Evolutionary conservation across 2,797 vertebrate species (phyloP).

Genomic region (Cyclopterus lumpus): DNA sequence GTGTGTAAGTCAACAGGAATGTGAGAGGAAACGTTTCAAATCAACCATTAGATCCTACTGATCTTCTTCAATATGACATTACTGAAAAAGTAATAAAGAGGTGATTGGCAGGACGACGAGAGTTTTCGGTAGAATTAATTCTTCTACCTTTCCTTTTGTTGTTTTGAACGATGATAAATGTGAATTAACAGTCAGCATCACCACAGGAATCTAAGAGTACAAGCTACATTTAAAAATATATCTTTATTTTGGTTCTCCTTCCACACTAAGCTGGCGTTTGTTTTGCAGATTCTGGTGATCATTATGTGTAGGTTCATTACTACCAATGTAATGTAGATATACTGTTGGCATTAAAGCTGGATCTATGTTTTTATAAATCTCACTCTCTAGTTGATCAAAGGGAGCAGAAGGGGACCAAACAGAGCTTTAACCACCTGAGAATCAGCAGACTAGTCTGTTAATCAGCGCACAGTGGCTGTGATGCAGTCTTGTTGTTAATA

Average conservation of each 20-base stretch:
- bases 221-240: background rate
- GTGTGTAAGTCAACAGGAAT: constrained; percentile 51
- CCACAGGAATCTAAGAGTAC: background rate
- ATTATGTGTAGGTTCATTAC: background rate
- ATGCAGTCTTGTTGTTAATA: constrained; percentile 1
- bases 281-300: background rate
- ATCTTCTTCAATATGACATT: background rate
- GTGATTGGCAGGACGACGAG: background rate
- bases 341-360: background rate
- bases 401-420: background rate
- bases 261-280: background rate
- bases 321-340: background rate
- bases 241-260: background rate
- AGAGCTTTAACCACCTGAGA: background rate
- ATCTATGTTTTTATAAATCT: background rate
- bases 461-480: background rate
- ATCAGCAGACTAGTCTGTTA: background rate
- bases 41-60: background rate
- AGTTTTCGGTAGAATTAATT: background rate
- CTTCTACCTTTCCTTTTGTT: no score
- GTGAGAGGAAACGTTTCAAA: constrained; percentile 29
- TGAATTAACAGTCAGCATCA: constrained; percentile 37
- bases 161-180: background rate
- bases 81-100: background rate
- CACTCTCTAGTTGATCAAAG: background rate